Percentiles rank a stretch among this genome's conserved stretches.
Conservation (phyloP, 1,140 invertebrate genomes). For the Aphidius ervi region DNA sequence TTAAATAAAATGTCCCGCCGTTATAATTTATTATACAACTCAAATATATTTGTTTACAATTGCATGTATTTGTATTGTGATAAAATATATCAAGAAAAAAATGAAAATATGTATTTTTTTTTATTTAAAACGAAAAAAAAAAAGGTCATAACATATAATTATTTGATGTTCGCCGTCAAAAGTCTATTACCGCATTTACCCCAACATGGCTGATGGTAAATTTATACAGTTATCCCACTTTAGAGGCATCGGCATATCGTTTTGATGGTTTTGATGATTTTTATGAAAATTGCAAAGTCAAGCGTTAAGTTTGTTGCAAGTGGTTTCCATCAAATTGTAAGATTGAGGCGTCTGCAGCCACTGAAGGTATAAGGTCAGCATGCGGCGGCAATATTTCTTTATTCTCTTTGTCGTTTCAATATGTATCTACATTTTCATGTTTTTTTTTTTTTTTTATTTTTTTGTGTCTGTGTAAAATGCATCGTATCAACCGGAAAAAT, state of each 20-base stretch:
- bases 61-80: too few relatives aligned
- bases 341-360: constrained; percentile 1
- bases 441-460: neutral
- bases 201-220: neutral
- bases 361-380: neutral
- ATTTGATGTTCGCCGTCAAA: constrained; percentile 1
- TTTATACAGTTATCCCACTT: too few relatives aligned
- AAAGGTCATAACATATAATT: too few relatives aligned
- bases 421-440: constrained; percentile 1
- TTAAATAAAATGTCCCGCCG: constrained; percentile 21
- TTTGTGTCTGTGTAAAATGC: constrained; percentile 6
- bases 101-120: too few relatives aligned
- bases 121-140: too few relatives aligned
- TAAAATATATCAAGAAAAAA: too few relatives aligned
- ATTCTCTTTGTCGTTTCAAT: constrained; percentile 2
- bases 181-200: constrained; percentile 17
- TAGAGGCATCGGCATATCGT: constrained; percentile 2
- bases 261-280: neutral
- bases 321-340: too few relatives aligned
- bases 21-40: too few relatives aligned
- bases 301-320: constrained; percentile 11
- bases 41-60: too few relatives aligned
- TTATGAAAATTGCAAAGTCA: constrained; percentile 17
- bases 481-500: neutral
- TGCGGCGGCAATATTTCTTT: constrained; percentile 1